A percentile compares a stretch with the other conserved stretches of the same genome.
Evolutionary conservation across 64 coral and sea anemone genomes (phyloP).

Genomic region (Stichodactyla mertensii): DNA sequence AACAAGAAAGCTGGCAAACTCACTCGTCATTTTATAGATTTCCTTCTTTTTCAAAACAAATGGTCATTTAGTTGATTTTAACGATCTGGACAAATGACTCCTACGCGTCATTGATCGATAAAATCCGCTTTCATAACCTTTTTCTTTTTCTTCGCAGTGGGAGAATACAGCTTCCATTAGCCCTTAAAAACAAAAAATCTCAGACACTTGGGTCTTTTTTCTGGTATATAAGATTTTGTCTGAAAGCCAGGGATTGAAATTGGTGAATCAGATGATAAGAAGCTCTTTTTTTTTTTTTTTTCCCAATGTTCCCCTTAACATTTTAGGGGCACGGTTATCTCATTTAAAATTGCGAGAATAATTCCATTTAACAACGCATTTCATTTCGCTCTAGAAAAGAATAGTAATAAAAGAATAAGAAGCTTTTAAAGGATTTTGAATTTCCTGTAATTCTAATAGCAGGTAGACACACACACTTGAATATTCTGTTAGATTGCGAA

Average conservation of each 20-base stretch:
- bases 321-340: too few relatives aligned
- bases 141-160: background rate
- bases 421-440: background rate
- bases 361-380: background rate
- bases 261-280: too few relatives aligned
- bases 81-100: background rate
- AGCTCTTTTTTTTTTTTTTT: too few relatives aligned
- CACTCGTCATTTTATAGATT: background rate
- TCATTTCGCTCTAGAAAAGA: background rate
- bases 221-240: too few relatives aligned
- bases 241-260: too few relatives aligned
- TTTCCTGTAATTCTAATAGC: background rate
- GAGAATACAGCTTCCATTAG: too few relatives aligned
- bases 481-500: background rate
- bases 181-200: too few relatives aligned
- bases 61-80: background rate
- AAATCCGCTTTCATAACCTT: too few relatives aligned
- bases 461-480: background rate
- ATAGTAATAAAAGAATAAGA: background rate
- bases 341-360: background rate
- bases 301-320: too few relatives aligned
- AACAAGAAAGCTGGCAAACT: background rate
- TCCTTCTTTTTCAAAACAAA: background rate
- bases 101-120: background rate
- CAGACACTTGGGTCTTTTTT: too few relatives aligned